Evolutionary conservation across 1,140 invertebrate genomes (phyloP), one percentile per base, ranked within the genome.

Genomic region (Procambarus clarkii): DNA sequence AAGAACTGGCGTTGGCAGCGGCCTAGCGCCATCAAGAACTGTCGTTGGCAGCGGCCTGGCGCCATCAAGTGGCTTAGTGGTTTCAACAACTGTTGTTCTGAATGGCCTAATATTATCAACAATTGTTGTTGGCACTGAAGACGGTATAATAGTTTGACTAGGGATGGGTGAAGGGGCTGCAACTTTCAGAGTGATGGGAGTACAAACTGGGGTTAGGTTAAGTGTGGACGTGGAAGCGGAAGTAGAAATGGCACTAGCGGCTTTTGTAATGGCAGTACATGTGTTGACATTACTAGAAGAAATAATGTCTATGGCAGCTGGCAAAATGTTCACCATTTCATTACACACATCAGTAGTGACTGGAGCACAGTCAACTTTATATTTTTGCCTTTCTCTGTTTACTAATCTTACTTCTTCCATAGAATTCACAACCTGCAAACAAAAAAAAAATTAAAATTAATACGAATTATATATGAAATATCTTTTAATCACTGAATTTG

Each of bases 261-360:
- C 44, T 74, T 71, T 71, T 7, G 82, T 74, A 8, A 60, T 85
- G 58, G 69, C 69, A 48, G 82, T 86, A 34, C 34, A 54, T 3
- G n/a, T 21, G 69, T 44, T 77, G 69, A 48, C 69, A 45, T 44
- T 54, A 58, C 11, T 79, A 48, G 45, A 11, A 34, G 71, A 24
- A 74, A 74, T 34, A 34, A 74, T 11, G 5, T 74, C 69, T 34
- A 8, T 74, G 69, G 69, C 69, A 74, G 69, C n/a, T 34, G 69
- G n/a, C n/a, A 74, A 74, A 21, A 74, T 34, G 21, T 34, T 74
- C 2, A 5, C n/a, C 34, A 21, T 74, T 34, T 74, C 69, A 3
- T 50, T 50, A 46, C 24, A 13, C 7, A 58, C 54, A 58, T 45
- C 46, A n/a, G n/a, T 3, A 64, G 60, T 7, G 21, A 76, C 21